A percentile compares a stretch with the other conserved stretches of the same genome.
These are phyloP conservation scores for Tupaia chinensis DNA, from an alignment of 2,113 vertebrate genomes.

Conservation along the genomic window DNA sequence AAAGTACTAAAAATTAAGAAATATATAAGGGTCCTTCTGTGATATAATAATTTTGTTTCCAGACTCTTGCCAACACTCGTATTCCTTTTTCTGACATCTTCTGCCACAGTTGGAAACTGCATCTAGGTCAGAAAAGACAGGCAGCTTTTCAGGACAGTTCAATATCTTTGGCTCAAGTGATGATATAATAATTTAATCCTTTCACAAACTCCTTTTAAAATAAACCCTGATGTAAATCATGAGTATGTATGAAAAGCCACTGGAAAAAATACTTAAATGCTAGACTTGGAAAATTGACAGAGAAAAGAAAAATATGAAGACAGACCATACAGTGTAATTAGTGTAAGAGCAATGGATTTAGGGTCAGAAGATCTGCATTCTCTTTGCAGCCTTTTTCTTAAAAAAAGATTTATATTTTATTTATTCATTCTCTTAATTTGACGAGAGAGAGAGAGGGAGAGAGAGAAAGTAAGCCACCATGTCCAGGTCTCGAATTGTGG, in stretches of 20 bases:
- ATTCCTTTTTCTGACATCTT: slow-evolving; percentile 83
- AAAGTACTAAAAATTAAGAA: slow-evolving; percentile 79
- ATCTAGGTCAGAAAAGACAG: slow-evolving; percentile 89
- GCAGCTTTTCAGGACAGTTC: slow-evolving; percentile 86
- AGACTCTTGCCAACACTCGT: slow-evolving; percentile 81
- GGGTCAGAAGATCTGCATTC: slow-evolving; percentile 34
- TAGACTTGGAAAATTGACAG: slow-evolving; percentile 68
- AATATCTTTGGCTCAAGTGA: slow-evolving; percentile 85
- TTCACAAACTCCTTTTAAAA: slow-evolving; percentile 87
- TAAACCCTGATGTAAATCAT: slow-evolving; percentile 82
- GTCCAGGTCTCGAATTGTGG: too few relatives aligned
- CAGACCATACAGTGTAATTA: slow-evolving; percentile 38
- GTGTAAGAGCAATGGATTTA: slow-evolving; percentile 23
- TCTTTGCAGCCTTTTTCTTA: background rate
- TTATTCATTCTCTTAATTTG: too few relatives aligned
- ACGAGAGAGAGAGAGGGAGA: too few relatives aligned
- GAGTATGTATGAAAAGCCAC: slow-evolving; percentile 85
- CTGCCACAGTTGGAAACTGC: slow-evolving; percentile 85
- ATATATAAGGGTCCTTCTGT: slow-evolving; percentile 75
- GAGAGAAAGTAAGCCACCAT: too few relatives aligned
- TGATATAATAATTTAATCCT: slow-evolving; percentile 85
- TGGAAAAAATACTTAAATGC: slow-evolving; percentile 76
- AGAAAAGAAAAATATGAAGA: slow-evolving; percentile 45
- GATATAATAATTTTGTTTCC: slow-evolving; percentile 85
- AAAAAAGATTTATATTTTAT: too few relatives aligned